Base-by-base conservation (phyloP, 2,888 invertebrate genomes). In the Adelphocoris suturalis region DNA sequence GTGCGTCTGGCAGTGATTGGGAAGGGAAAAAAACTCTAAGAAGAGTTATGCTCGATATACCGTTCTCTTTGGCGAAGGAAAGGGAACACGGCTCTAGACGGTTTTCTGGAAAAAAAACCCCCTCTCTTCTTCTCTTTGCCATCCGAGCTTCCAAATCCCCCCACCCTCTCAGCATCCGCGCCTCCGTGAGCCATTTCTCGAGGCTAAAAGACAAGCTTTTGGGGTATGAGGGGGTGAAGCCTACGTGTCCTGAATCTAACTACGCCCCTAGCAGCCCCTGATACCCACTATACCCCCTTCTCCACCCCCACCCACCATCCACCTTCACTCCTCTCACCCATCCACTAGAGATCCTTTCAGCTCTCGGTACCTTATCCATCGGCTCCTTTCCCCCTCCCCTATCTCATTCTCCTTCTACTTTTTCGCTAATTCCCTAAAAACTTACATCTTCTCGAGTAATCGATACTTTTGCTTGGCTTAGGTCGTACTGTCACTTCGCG, bases 151-250 rank as follows among this genome's bases (percentile, higher is more conserved):
- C 84, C 84, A 28, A 55, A 75, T 82, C 68, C 28, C 55, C 78
- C 78, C 80, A 12, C 46, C 46, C 47, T n/a, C 78, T 19, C 68
- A 13, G 68, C 11, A 68, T 13, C 68, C 68, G 23, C 88, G 80
- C 78, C 88, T 52, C 78, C 55, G 23, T 68, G 88, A 90, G 90
- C 91, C 91, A 91, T 90, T 91, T 91, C 91, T 91, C 91, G 89
- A 88, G 91, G 91, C 91, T 91, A 91, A 91, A 91, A 91, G 91
- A 91, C 91, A 90, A 90, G 90, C 90, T 90, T 86, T 75, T 89
- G 89, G 85, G 61, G 88, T 76, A 48, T 47, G 68, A 84, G 48
- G 89, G 91, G 91, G 90, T 75, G 89, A 75, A 55, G 75, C 46
- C 85, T 82, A 91, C 91, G 91, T 91, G 91, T 86, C 86, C 85